Evolutionary conservation across 2,888 invertebrate genomes (phyloP), one percentile per base, ranked within the genome.

Genomic region (Geophilus truncorum): DNA sequence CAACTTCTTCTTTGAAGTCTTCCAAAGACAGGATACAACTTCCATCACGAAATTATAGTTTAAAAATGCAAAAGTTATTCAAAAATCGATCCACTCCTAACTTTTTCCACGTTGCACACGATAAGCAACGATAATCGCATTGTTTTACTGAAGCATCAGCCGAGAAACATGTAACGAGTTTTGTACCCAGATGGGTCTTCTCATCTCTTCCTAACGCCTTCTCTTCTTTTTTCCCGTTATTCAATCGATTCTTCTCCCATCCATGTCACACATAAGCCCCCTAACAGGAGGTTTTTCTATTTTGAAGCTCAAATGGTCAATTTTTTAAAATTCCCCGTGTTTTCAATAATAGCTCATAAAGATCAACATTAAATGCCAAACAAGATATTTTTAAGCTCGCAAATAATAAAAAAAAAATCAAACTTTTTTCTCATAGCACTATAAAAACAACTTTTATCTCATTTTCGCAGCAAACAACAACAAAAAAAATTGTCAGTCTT

Each of bases 121-220:
- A 70, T 28, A 70, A 70, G 70, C 70, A 70, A 70, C 70, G 25
- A 70, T 70, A 70, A 70, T 70, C 70, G 70, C 70, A 70, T 70
- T 70, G 70, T 70, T 70, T 70, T 70, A 28, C 15, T 3, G 70
- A n/a, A n/a, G 25, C 70, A 70, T 70, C 70, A 70, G 28, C 70
- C 28, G 70, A 70, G 25, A 70, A 70, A 23, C 25, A 28, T 70
- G 70, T 70, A 70, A 70, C 70, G 70, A 70, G 70, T 70, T 70
- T 70, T 70, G 70, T 70, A 70, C 70, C 70, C 70, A 70, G 70
- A 70, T 70, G 70, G 70, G 70, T 25, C 70, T 23, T 28, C 28
- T 70, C 70, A 70, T 70, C 70, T 70, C 70, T 28, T 12, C 28
- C 23, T 25, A 28, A 28, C 70, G 25, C 70, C 70, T 18, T 62